Conservation (phyloP, 2,797 vertebrate genomes). For the Eidolon dupreanum region DNA sequence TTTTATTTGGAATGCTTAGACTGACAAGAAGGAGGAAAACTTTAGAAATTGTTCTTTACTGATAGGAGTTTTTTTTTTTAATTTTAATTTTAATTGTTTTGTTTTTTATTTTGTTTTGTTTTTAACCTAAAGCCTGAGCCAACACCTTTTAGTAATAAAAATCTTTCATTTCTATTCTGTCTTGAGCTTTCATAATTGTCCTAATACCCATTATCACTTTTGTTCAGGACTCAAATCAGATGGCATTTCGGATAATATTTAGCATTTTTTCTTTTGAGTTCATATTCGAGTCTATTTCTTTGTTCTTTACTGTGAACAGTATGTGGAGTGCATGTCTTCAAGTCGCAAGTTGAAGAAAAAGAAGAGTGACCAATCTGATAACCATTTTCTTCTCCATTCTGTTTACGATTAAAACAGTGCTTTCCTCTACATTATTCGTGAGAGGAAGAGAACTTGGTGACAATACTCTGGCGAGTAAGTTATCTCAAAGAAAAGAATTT, state of each 20-base stretch:
- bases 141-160: neutral
- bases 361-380: neutral
- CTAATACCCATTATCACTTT: neutral
- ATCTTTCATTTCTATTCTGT: neutral
- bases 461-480: neutral
- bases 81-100: too few relatives aligned
- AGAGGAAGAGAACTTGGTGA: neutral
- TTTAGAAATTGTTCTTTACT: neutral
- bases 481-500: neutral
- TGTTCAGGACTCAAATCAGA: neutral
- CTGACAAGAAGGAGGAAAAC: neutral
- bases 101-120: too few relatives aligned
- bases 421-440: neutral
- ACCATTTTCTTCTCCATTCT: neutral
- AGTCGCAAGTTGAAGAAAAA: neutral
- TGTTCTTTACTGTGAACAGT: neutral
- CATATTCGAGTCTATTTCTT: neutral
- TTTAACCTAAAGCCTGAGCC: neutral
- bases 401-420: neutral
- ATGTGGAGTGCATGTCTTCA: neutral
- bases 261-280: neutral
- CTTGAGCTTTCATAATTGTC: neutral
- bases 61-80: neutral
- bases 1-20: neutral
- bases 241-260: neutral